Evolutionary conservation across 2,113 vertebrate genomes (phyloP).

Genomic region (Epinephelus lanceolatus): DNA sequence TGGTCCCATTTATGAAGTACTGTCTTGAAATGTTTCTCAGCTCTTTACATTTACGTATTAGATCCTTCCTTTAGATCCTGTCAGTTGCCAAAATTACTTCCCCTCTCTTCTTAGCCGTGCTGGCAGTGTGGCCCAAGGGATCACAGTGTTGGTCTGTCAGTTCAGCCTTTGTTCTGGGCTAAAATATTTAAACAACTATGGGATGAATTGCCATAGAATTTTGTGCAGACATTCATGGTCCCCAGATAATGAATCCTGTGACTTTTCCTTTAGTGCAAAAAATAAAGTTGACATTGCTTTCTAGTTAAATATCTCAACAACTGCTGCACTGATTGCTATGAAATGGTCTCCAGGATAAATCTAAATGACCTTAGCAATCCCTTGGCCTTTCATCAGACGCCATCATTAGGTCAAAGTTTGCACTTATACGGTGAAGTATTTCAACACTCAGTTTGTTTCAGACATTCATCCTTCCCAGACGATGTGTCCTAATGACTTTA

Average conservation of each 20-base stretch:
- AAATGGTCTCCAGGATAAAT: not conserved
- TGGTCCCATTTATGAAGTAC: not conserved
- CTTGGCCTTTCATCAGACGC: too few relatives aligned
- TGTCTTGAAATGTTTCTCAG: not conserved
- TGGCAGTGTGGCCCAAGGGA: not conserved
- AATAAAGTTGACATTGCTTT: not conserved
- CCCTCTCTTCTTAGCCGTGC: too few relatives aligned
- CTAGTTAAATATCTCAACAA: not conserved
- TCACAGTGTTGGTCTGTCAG: not conserved
- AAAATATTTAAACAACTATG: not conserved
- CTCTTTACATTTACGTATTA: not conserved
- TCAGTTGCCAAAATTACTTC: not conserved
- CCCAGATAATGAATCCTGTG: not conserved
- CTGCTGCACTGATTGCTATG: not conserved
- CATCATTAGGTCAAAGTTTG: not conserved
- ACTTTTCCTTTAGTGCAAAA: too few relatives aligned
- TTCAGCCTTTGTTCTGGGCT: not conserved
- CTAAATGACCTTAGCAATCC: not conserved
- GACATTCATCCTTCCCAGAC: not conserved
- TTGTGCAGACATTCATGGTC: too few relatives aligned
- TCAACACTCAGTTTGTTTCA: not conserved
- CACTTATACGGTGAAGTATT: not conserved
- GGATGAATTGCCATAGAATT: not conserved
- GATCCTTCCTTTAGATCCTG: not conserved
- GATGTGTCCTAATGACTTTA: not conserved